Base-by-base conservation (phyloP, 2,113 vertebrate species). In the Grammomys dolichurus region DNA sequence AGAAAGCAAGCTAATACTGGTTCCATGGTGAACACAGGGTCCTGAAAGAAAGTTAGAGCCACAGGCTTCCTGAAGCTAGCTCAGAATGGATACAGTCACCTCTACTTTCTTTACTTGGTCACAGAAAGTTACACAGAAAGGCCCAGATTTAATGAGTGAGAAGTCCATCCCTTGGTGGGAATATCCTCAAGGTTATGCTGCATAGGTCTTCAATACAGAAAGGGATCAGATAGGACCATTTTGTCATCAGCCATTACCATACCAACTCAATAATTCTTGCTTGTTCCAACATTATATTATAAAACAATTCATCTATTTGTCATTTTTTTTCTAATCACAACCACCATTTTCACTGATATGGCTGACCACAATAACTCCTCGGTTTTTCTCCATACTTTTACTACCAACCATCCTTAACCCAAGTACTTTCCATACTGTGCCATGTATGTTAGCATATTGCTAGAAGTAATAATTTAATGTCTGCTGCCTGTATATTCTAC, bases 401-500 rank as follows among this genome's bases (percentile, higher is more conserved):
- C 36, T 69, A 54, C n/a, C 46, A 9, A 8, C 17, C 9, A 67
- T 88, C 51, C 54, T 65, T 95, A 10, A 60, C 75, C 26, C 54
- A 33, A 67, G 43, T 92, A 69, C 20, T 26, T 84, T 72, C 31
- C 3, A 19, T 67, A 3, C 3, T 36, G 10, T 36, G 31, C 14
- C 87, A 67, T 91, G 36, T 69, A 1, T 43, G 28, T n/a, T 33
- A 28, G 28, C 58, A 40, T 95, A 65, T 28, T 51, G 5, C 63
- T 91, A 58, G 9, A 28, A 75, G 43, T 92, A 1, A 87, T 95
- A 43, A 69, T 78, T 96, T 70, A 65, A 58, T 70, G 33, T 46
- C 77, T 72, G 72, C 84, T 87, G 16, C 33, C 48, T 81, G 5
- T 95, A 33, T 94, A 51, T 93, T 91, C 60, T 28, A 95, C 48